Percentiles rank a stretch among this genome's conserved stretches.
Conservation (phyloP, 1,140 invertebrate genomes). For the Drosophila hydei region DNA sequence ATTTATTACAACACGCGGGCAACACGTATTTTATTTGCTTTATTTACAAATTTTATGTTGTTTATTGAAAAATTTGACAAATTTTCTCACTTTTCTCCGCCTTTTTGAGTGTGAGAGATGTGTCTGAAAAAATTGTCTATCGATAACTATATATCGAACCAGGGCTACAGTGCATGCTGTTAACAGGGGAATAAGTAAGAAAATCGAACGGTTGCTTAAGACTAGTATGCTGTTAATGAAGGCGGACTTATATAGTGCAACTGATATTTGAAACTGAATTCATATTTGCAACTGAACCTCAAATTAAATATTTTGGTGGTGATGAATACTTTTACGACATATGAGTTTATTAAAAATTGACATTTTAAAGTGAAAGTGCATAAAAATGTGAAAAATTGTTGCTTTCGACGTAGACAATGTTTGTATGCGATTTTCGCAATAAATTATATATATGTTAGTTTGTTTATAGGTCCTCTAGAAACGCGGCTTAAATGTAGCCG, state of each 20-base stretch:
- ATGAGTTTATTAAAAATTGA: constrained; percentile 22
- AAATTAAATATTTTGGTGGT: not conserved
- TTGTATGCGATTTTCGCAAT: constrained; percentile 25
- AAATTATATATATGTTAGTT: not conserved
- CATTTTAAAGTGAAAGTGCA: constrained; percentile 43
- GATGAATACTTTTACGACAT: not conserved
- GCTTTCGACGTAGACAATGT: constrained; percentile 64
- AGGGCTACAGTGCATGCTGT: constrained; percentile 5
- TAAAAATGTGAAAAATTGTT: constrained; percentile 36
- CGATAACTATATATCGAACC: constrained; percentile 23
- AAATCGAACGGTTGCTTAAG: constrained; percentile 2
- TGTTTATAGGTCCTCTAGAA: constrained; percentile 53
- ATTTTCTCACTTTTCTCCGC: constrained; percentile 63
- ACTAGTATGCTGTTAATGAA: not conserved
- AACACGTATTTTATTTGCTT: constrained; percentile 26
- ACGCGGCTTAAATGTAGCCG: constrained; percentile 77
- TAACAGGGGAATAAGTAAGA: not conserved
- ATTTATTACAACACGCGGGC: constrained; percentile 35
- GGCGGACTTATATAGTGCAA: not conserved
- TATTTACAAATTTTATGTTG: constrained; percentile 19
- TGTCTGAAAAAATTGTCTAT: constrained; percentile 25
- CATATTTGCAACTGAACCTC: not conserved
- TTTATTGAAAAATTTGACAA: constrained; percentile 55
- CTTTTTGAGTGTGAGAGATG: constrained; percentile 42
- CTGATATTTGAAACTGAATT: not conserved